Evolutionary conservation across 37 sponge, comb jelly and placozoan genomes (phyloP), one percentile per base, ranked within the genome.

Genomic region (Aplysina aerophoba): DNA sequence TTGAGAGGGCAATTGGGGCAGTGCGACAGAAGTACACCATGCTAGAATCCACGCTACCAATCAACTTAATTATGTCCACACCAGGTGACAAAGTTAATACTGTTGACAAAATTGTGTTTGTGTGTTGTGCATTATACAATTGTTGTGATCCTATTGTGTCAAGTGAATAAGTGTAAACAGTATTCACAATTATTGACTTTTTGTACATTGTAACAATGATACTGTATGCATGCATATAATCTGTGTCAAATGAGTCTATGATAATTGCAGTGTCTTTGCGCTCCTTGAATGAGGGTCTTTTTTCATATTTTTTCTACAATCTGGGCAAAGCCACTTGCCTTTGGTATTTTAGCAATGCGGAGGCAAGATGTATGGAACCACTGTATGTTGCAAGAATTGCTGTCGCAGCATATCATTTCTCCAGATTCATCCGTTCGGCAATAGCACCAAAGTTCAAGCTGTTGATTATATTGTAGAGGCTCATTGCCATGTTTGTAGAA

Each of bases 291-390:
- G 69, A n/a, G 13, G 69, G 69, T 22, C 69, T 22, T 67, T 67
- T 15, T 67, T 67, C 69, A 25, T 78, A 34, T 82, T 66, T 50
- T 81, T 55, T 41, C 83, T 35, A 50, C 87, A 90, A 20, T 86
- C 84, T 0, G 86, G 90, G 44, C 86, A 89, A 35, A 69, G 62
- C 90, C 82, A 89, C 31, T 89, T 89, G 28, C 83, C 91, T 72
- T 90, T 39, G 91, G 91, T 19, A 90, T 55, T 36, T 21, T 25
- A 78, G 41, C 17, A 15, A 78, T 15, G 56, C 44, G 80, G 8
- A 90, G 67, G 80, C 91, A 90, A 0, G 57, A 24, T 12, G 63
- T 35, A 50, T 90, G 91, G 39, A 90, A 86, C 87, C 83, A 90
- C 59, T 87, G 72, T 57, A 85, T 90, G 27, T 6, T 28, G 59